A percentile compares a stretch with the other conserved stretches of the same genome.
Conservation (phyloP, 2,888 invertebrate genomes). For the Zygogramma bicolorata region DNA sequence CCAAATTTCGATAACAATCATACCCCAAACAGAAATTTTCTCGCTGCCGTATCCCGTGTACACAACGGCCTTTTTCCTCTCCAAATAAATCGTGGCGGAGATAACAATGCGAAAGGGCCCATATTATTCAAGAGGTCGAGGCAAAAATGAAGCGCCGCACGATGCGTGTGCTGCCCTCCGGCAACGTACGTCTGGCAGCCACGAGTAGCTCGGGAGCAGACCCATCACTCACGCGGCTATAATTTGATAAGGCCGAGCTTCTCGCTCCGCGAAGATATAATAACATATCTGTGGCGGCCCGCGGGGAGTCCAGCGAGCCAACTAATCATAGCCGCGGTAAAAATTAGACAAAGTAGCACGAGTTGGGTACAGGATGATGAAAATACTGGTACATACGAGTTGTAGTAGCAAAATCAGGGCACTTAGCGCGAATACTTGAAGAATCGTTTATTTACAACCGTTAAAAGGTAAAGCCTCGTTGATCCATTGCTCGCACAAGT, state of each 20-base stretch:
- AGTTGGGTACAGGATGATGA: background rate
- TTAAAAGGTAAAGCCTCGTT: too few species aligned
- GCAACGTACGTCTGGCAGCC: background rate
- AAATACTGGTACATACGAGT: background rate
- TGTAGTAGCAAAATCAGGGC: too few species aligned
- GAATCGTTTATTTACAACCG: too few species aligned
- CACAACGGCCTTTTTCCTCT: background rate
- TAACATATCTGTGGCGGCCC: constrained; percentile 47
- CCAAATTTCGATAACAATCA: constrained; percentile 2
- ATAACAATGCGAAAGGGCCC: constrained; percentile 6
- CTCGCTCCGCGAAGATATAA: constrained; percentile 50
- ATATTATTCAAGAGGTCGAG: background rate
- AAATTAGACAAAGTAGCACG: constrained; percentile 22
- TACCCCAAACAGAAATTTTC: background rate
- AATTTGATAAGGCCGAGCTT: constrained; percentile 50
- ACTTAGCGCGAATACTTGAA: too few species aligned
- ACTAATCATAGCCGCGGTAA: constrained; percentile 45
- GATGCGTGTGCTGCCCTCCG: constrained; percentile 7
- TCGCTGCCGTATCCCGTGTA: background rate
- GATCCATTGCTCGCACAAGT: too few species aligned
- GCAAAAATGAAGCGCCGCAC: constrained; percentile 5
- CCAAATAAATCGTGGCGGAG: background rate
- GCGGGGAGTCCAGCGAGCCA: constrained; percentile 39
- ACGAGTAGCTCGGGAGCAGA: constrained; percentile 15
- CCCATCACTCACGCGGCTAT: constrained; percentile 45